Evolutionary conservation across 30 jellyfish, hydroid and myxozoan genomes (phyloP), one percentile per base, ranked within the genome.

Genomic region (Hydractinia symbiolongicarpus): DNA sequence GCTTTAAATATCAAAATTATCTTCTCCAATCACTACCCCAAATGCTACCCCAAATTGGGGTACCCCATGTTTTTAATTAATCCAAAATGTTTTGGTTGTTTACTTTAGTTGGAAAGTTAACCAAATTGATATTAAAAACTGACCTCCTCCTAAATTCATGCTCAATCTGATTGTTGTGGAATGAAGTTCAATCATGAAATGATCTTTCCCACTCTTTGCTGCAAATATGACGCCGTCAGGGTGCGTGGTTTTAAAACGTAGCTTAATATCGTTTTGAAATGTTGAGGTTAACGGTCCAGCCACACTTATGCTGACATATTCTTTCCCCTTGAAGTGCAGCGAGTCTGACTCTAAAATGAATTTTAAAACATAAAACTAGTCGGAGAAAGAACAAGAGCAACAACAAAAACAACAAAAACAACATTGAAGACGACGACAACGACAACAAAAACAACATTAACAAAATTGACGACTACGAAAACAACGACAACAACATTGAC

Each of bases 131-230:
- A 55, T 13, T 5, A 21, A 49, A 14, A 11, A 19, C 94, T 49
- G 50, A 89, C 96, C 96, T 80, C 95, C 96, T 53, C 96, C 96
- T 61, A 89, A 66, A 67, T 89, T 77, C 58, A 89, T 89, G 8
- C 93, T 77, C 87, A 89, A 71, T 50, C 90, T 50, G 40, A 89
- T 56, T 9, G 52, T 61, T 16, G 91, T 89, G 40, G 67, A 14
- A 61, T 82, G 56, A 16, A 89, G 11, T 81, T 89, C 96, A 5
- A 89, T 20, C 67, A 84, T 84, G 50, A 89, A 90, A 54, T 79
- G 93, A 80, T 89, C 96, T 13, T 76, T 73, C 19, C 20, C 76
- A 51, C 73, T 75, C 55, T 85, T 84, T 5, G 91, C 83, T 5
- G 90, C 77, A 11, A 89, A 73, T 16, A 89, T 62, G 5, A 89